Percentiles rank a stretch among this genome's conserved stretches.
phyloP scores from a whole-genome alignment of 2,797 vertebrate genomes.

The Diceros bicornis region DNA sequence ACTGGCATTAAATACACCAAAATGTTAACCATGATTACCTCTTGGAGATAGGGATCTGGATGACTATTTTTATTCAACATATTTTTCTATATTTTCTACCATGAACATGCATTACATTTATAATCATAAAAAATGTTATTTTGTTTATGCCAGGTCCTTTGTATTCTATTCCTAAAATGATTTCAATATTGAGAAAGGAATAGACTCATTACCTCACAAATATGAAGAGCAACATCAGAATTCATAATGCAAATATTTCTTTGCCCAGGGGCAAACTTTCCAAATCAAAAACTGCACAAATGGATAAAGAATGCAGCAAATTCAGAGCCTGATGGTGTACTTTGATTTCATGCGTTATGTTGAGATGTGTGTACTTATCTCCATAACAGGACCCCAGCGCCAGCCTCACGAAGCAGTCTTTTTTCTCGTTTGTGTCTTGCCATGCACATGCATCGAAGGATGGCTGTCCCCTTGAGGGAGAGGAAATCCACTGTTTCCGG shows the following conservation, averaged over 20 bases:
- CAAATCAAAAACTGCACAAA: background rate
- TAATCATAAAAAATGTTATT: slow-evolving; percentile 30
- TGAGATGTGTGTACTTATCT: background rate
- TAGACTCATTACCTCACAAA: slow-evolving; percentile 65
- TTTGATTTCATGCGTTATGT: background rate
- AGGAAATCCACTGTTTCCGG: background rate
- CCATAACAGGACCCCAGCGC: fast-evolving
- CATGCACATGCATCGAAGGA: background rate
- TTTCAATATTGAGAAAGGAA: slow-evolving; percentile 61
- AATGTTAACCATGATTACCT: background rate
- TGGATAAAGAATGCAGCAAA: background rate
- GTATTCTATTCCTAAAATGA: slow-evolving; percentile 52
- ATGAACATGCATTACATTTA: background rate
- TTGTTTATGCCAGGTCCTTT: slow-evolving; percentile 58
- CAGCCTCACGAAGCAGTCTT: background rate
- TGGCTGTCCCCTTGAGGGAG: background rate
- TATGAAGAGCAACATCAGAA: slow-evolving; percentile 60
- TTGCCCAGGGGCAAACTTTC: slow-evolving; percentile 20
- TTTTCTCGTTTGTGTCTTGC: background rate
- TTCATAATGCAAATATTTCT: slow-evolving; percentile 41
- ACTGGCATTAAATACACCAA: background rate
- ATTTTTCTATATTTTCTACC: background rate
- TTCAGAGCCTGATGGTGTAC: background rate
- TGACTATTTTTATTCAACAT: background rate
- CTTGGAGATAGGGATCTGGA: background rate